Evolutionary conservation across 2,797 vertebrate species (phyloP), one percentile per base, ranked within the genome.

Genomic region (Phoeniculus purpureus): DNA sequence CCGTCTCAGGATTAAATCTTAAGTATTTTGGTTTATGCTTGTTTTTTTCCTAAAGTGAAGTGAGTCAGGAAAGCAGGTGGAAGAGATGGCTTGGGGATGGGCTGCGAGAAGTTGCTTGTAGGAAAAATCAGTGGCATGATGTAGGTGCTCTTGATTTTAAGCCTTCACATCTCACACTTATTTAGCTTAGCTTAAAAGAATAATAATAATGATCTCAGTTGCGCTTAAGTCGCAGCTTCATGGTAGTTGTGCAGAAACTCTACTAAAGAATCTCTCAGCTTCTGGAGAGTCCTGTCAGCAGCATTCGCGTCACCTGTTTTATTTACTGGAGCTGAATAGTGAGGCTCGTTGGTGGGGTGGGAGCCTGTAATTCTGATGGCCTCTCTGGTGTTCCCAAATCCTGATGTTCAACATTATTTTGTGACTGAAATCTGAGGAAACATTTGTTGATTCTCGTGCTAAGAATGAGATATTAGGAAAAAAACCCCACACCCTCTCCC

Each of bases 221-320:
- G 19, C 16, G 7, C 85, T 95, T 94, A 94, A 95, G 94, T 94
- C 85, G 43, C 85, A 96, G 85, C 56, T 77, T 95, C 76, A 93
- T 97, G 96, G 96, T 96, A 87, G 37, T 51, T 52, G 25, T 71
- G 94, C 91, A 96, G 95, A 66, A 81, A 56, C 90, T 94, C 37
- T 96, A 97, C 94, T 96, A 96, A 73, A 89, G 92, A 87, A 94
- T 90, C 76, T 94, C 76, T 82, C 78, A 87, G 96, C 93, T 97
- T 94, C 96, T 97, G 96, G 97, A 3, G 68, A 75, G 88, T 95
- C 94, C 94, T 96, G 93, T 92, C 87, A 6, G 70, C 90, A 65
- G 64, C 81, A 52, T 91, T 97, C 95, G 95, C 87, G 86, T 95
- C 95, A 81, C 90, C 92, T 1, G 13, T 90, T 91, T 96, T 95